A percentile compares a stretch with the other conserved stretches of the same genome.
phyloP scores from a whole-genome alignment of 1,140 invertebrate species.

The Zophobas morio region DNA sequence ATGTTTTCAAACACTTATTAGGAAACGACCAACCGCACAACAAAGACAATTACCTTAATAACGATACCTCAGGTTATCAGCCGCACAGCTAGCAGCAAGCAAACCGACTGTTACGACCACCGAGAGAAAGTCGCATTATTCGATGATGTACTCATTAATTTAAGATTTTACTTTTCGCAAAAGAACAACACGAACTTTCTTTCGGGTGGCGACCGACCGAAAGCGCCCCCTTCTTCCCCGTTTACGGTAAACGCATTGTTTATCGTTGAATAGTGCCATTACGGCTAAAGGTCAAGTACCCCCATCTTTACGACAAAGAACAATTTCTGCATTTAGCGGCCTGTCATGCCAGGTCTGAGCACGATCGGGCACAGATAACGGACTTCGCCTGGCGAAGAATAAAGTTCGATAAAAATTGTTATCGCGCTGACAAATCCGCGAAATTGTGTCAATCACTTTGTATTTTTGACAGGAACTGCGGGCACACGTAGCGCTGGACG shows the following conservation, averaged over 20 bases:
- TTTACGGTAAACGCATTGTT: not conserved
- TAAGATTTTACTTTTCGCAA: slow-evolving; percentile 37
- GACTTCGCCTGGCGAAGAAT: not conserved
- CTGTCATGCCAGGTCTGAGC: slow-evolving; percentile 20
- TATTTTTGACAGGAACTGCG: not conserved
- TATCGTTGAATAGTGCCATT: slow-evolving; percentile 14
- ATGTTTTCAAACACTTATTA: slow-evolving; percentile 19
- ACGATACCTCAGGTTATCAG: slow-evolving; percentile 1
- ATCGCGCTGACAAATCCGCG: not conserved
- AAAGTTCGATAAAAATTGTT: slow-evolving; percentile 6
- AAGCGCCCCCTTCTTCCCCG: not conserved
- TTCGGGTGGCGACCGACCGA: not conserved
- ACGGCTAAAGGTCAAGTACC: slow-evolving; percentile 33
- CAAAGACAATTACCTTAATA: slow-evolving; percentile 23
- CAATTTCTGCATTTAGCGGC: slow-evolving; percentile 20
- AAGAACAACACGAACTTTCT: slow-evolving; percentile 29
- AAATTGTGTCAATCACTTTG: slow-evolving; percentile 5
- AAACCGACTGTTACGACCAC: not conserved
- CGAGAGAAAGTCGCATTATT: slow-evolving; percentile 40
- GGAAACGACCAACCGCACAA: slow-evolving; percentile 3
- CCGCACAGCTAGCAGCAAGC: not conserved
- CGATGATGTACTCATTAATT: slow-evolving; percentile 37
- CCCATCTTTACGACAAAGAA: slow-evolving; percentile 30
- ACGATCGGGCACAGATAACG: slow-evolving; percentile 25
- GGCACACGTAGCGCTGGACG: not conserved